phyloP scores from a whole-genome alignment of 2,888 invertebrate species.

The Gari tellinella region DNA sequence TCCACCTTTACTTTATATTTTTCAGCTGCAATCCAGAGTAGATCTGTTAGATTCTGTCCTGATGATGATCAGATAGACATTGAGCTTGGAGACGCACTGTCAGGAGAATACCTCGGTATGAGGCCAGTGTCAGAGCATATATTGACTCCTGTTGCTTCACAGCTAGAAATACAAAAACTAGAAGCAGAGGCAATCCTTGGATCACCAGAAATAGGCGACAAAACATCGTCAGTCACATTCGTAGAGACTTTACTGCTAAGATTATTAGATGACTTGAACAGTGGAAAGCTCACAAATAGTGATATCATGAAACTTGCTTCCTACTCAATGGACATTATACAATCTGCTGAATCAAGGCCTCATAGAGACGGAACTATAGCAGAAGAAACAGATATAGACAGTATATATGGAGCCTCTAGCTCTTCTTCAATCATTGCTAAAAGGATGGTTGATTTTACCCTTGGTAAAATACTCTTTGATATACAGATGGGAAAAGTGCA shows the following conservation, averaged over 20 bases:
- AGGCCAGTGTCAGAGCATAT: constrained; percentile 65
- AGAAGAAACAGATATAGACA: constrained; percentile 29
- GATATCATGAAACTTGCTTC: constrained; percentile 63
- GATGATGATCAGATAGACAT: constrained; percentile 50
- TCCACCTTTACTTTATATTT: too few relatives aligned
- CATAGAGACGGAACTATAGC: constrained; percentile 16
- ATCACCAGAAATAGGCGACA: constrained; percentile 34
- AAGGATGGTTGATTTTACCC: constrained; percentile 67
- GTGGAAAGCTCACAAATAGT: constrained; percentile 52
- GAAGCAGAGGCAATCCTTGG: constrained; percentile 50
- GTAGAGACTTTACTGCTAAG: constrained; percentile 64
- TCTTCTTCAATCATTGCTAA: constrained; percentile 60
- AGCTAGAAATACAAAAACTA: constrained; percentile 42
- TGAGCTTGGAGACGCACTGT: neutral
- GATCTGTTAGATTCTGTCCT: constrained; percentile 59
- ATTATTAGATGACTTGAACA: constrained; percentile 65
- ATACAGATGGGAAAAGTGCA: constrained; percentile 56
- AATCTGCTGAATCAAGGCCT: constrained; percentile 25
- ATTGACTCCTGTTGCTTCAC: constrained; percentile 67
- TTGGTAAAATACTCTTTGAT: constrained; percentile 59
- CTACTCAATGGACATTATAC: constrained; percentile 60
- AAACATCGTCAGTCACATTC: constrained; percentile 36
- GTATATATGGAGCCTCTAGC: constrained; percentile 28
- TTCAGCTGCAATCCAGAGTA: constrained; percentile 42
- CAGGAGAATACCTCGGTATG: neutral